Evolutionary conservation across 2,113 vertebrate species (phyloP).

Genomic region (Morone saxatilis): DNA sequence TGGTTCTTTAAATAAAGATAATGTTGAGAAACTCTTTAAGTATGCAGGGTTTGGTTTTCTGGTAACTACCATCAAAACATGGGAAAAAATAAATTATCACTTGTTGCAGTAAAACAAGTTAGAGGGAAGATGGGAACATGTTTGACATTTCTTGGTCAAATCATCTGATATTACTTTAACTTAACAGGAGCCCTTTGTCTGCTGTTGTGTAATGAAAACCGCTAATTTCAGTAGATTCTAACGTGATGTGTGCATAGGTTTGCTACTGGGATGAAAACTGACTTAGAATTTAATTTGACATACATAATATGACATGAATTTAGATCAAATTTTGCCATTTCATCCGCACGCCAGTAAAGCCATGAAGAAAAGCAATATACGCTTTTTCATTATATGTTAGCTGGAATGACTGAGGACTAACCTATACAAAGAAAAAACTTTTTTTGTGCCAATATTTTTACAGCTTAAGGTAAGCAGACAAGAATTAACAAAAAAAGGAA

Average conservation of each 20-base stretch:
- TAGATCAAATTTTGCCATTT: not conserved
- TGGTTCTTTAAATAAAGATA: slow-evolving; percentile 8
- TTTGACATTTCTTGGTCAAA: slow-evolving; percentile 45
- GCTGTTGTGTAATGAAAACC: slow-evolving; percentile 11
- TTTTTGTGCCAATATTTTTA: slow-evolving; percentile 19
- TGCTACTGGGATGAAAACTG: not conserved
- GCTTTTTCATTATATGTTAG: not conserved
- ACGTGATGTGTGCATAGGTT: not conserved
- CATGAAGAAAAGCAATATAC: not conserved
- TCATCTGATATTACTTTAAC: slow-evolving; percentile 37
- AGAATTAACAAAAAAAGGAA: slow-evolving; percentile 49
- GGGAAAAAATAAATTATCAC: slow-evolving; percentile 27
- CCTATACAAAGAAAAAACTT: not conserved
- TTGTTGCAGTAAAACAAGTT: slow-evolving; percentile 40
- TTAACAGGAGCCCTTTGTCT: slow-evolving; percentile 44
- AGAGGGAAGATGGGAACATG: slow-evolving; percentile 36
- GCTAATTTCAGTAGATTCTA: slow-evolving; percentile 2
- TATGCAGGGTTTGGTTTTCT: slow-evolving; percentile 62
- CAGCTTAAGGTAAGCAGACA: slow-evolving; percentile 40
- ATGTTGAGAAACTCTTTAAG: slow-evolving; percentile 13
- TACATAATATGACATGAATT: not conserved
- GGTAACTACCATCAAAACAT: slow-evolving; percentile 32
- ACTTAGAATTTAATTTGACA: not conserved
- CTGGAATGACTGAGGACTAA: not conserved
- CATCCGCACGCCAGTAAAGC: not conserved